A percentile compares a stretch with the other conserved stretches of the same genome.
phyloP scores from a whole-genome alignment of 1,140 invertebrate genomes.

The Apis dorsata region DNA sequence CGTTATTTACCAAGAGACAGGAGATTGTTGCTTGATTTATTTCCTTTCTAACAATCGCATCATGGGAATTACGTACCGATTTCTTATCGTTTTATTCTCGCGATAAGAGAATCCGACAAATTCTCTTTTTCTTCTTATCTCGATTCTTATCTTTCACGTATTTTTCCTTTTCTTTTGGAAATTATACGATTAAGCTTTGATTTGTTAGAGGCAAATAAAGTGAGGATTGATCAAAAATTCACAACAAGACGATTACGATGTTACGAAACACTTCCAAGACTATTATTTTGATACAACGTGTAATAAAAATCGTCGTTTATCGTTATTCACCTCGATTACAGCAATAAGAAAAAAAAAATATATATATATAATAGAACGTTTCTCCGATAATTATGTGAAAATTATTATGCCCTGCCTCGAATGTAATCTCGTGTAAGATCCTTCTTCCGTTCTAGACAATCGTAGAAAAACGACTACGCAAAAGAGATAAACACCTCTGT shows the following conservation, averaged over 20 bases:
- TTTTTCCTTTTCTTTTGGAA: no score
- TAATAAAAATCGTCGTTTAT: not conserved
- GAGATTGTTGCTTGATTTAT: not conserved
- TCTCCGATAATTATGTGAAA: not conserved
- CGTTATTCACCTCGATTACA: no score
- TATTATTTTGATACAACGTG: not conserved
- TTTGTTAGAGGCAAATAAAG: not conserved
- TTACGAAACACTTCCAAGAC: not conserved
- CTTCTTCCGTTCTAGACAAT: not conserved
- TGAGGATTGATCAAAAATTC: not conserved
- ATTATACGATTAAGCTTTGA: no score
- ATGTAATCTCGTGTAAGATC: not conserved
- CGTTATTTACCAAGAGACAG: no score
- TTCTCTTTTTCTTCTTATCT: no score
- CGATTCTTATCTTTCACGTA: not conserved
- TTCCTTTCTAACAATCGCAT: not conserved
- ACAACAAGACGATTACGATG: not conserved
- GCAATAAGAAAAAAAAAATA: no score
- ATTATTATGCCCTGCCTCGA: not conserved
- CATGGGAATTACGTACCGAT: no score
- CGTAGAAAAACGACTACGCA: not conserved
- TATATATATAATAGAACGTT: no score
- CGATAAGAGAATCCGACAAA: no score
- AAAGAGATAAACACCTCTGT: not conserved
- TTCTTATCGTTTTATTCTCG: not conserved